Evolutionary conservation across 2,113 vertebrate species (phyloP), one percentile per base, ranked within the genome.

Genomic region (Mobula hypostoma): DNA sequence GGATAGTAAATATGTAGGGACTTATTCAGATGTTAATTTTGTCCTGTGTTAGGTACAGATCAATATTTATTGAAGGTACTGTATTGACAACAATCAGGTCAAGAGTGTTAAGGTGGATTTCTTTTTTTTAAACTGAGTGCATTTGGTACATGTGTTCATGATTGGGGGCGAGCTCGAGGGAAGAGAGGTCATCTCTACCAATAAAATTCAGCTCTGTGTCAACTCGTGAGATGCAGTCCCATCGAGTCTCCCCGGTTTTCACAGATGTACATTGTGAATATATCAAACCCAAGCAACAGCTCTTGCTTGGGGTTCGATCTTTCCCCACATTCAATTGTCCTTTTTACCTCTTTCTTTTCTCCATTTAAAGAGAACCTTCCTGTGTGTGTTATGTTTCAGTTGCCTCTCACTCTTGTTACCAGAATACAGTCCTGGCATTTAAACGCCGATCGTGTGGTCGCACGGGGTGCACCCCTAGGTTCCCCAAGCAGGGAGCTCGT

Each of bases 51-150:
- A 66, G 61, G 85, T 88, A 88, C 61, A n/a, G 85, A 88, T 19
- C 58, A 88, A 88, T 88, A 88, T 87, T 87, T 87, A 87, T 88
- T 88, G 58, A 66, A 88, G 85, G 85, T 88, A 88, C 85, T 88
- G 29, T 66, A 32, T 58, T 88, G 85, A 88, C 85, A 32, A 63
- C 4, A 88, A 17, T 88, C 85, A 66, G 32, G 61, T 88, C 85
- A 66, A 88, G 58, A 88, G 85, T 88, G 61, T 88, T 88, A 88
- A 88, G 21, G 27, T 58, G 32, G 27, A 61, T 58, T 85, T 68
- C 15, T 72, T 72, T 72, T 72, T 72, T 5, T 19, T n/a, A 27
- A 48, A 63, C 58, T 63, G 27, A 32, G 63, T 32, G 85, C 11
- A 88, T 32, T 88, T 88, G 85, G 85, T 88, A 66, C 85, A 87